Conservation (phyloP, 2,888 invertebrate species). For the Xestia xanthographa region DNA sequence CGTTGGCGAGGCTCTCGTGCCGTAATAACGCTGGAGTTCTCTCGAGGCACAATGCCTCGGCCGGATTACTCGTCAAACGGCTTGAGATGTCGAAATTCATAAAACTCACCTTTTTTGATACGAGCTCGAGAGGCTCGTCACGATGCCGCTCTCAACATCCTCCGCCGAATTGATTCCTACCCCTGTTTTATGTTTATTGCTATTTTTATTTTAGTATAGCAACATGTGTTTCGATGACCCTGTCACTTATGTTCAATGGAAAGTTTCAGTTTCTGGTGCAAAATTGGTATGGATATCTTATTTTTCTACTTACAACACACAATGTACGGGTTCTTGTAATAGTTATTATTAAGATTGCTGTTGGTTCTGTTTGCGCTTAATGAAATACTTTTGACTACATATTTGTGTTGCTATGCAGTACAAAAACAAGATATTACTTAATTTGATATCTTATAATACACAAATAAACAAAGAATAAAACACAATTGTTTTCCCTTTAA, state of each 20-base stretch:
- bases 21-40: conserved; percentile 65
- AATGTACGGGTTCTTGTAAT: not conserved
- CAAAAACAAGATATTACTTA: not conserved
- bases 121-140: conserved; percentile 61
- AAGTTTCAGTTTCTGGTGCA: conserved; percentile 8
- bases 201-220: conserved; percentile 45
- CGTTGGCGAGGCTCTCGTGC: conserved; percentile 69
- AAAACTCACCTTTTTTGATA: conserved; percentile 81
- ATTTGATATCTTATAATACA: not conserved
- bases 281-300: not conserved
- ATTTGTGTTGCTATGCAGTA: not conserved
- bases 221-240: conserved; percentile 40
- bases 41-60: conserved; percentile 77
- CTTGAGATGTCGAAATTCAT: conserved; percentile 83
- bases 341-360: not conserved
- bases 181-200: conserved; percentile 66
- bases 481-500: not conserved
- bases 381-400: not conserved
- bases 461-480: not conserved
- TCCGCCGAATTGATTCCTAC: conserved; percentile 75
- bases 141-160: conserved; percentile 66
- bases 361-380: not conserved
- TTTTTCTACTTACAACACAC: not conserved
- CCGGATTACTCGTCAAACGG: conserved; percentile 85
- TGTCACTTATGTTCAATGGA: conserved; percentile 1